Percentiles rank a stretch among this genome's conserved stretches.
Evolutionary conservation across 2,797 vertebrate species (phyloP).

Genomic region (Eulemur albifrons): DNA sequence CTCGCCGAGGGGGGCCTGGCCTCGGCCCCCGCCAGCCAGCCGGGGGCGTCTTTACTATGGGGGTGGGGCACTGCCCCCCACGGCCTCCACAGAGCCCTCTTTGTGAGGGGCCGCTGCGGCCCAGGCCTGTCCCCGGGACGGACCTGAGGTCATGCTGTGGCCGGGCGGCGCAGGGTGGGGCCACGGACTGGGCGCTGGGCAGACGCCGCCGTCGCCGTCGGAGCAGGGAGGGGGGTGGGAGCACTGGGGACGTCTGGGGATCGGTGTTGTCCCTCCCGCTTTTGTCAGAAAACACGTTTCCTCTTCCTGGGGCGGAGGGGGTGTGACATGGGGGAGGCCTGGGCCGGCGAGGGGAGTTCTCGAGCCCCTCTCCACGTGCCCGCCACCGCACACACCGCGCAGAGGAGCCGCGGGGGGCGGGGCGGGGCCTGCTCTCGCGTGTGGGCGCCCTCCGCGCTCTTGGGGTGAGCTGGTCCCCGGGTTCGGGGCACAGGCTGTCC

Average conservation of each 20-base stretch:
- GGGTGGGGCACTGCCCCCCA: not conserved
- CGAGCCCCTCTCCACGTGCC: fast-evolving
- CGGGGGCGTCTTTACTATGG: not conserved
- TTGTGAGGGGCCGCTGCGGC: not conserved
- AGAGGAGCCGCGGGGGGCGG: too few relatives aligned
- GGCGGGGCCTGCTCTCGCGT: too few relatives aligned
- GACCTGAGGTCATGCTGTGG: not conserved
- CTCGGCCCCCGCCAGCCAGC: not conserved
- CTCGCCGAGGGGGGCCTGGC: not conserved
- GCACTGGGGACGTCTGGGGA: slow-evolving; percentile 4
- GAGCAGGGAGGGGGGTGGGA: not conserved
- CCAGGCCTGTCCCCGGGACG: not conserved
- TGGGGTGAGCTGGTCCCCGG: fast-evolving
- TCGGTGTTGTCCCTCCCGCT: slow-evolving; percentile 31
- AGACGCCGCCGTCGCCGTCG: not conserved
- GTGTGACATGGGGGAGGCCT: not conserved
- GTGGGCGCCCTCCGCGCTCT: fast-evolving
- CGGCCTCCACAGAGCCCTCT: not conserved
- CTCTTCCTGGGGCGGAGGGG: not conserved
- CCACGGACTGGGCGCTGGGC: not conserved
- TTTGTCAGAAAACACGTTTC: slow-evolving; percentile 62
- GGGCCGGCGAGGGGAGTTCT: not conserved
- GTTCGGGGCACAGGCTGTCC: not conserved
- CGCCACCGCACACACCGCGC: not conserved
- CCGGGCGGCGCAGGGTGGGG: not conserved